Conservation (phyloP, 2,888 invertebrate species). For the Stegana nigrithorax region DNA sequence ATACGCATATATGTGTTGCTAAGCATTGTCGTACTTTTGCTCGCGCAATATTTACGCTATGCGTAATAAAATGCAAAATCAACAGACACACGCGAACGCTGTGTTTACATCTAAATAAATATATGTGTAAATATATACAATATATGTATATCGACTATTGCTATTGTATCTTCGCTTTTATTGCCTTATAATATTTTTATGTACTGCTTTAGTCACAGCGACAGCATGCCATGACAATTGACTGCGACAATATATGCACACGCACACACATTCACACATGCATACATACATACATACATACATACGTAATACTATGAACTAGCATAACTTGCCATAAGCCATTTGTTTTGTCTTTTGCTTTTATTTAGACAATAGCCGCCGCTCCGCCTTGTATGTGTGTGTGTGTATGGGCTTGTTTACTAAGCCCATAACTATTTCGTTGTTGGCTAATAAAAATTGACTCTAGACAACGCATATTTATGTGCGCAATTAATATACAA, state of each 20-base stretch:
- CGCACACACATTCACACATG: not conserved
- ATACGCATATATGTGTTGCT: not conserved
- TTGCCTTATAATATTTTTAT: constrained; percentile 45
- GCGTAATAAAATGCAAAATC: constrained; percentile 5
- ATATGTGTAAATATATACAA: constrained; percentile 5
- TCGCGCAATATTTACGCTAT: not conserved
- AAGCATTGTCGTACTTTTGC: not conserved
- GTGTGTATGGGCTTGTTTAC: constrained; percentile 17
- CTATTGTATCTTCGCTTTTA: constrained; percentile 31
- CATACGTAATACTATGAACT: too few relatives aligned
- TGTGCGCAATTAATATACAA: constrained; percentile 36
- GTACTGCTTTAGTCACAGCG: constrained; percentile 27
- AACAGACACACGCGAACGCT: constrained; percentile 1
- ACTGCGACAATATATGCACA: not conserved
- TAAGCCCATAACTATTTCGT: constrained; percentile 42
- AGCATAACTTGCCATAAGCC: not conserved
- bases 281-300: not conserved
- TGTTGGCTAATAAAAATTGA: constrained; percentile 32
- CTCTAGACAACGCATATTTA: constrained; percentile 34
- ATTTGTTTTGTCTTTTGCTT: not conserved
- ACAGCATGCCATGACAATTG: constrained; percentile 40
- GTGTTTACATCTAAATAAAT: constrained; percentile 35
- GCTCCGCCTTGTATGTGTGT: not conserved
- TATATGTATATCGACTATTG: constrained; percentile 4
- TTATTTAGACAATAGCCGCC: constrained; percentile 1